phyloP scores from a whole-genome alignment of 2,888 invertebrate species.

The Drosophila leonis region DNA sequence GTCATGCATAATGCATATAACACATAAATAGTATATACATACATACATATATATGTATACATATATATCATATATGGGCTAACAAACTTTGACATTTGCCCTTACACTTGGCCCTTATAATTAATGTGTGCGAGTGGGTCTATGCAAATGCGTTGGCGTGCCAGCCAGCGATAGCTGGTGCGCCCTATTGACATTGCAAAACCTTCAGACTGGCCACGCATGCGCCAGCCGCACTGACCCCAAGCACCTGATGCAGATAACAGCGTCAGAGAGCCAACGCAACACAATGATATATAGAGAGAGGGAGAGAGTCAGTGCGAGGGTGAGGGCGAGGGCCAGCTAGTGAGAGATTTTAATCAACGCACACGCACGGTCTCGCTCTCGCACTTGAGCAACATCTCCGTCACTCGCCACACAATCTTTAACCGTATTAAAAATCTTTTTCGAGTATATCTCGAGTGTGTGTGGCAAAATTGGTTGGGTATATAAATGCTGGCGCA shows the following conservation, averaged over 20 bases:
- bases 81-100: constrained; percentile 45
- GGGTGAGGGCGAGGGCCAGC: neutral
- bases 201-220: constrained; percentile 48
- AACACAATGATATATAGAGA: constrained; percentile 1
- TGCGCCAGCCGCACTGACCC: constrained; percentile 30
- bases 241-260: constrained; percentile 26
- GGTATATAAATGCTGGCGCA: constrained; percentile 70
- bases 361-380: constrained; percentile 6
- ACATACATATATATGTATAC: too few relatives aligned
- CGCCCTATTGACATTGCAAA: constrained; percentile 76
- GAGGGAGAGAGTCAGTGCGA: neutral
- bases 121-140: constrained; percentile 12
- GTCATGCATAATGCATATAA: constrained; percentile 22
- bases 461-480: constrained; percentile 12
- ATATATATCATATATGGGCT: neutral
- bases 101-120: constrained; percentile 25
- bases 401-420: constrained; percentile 8
- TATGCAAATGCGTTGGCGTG: constrained; percentile 69
- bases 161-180: neutral
- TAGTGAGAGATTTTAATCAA: constrained; percentile 38
- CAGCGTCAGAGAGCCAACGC: constrained; percentile 5
- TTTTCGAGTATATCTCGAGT: constrained; percentile 22
- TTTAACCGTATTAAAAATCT: constrained; percentile 33
- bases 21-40: neutral
- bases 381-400: constrained; percentile 29